These are phyloP conservation scores for Oenanthe oenanthe DNA, from an alignment of 2,113 vertebrate genomes.

Conservation along the genomic window DNA sequence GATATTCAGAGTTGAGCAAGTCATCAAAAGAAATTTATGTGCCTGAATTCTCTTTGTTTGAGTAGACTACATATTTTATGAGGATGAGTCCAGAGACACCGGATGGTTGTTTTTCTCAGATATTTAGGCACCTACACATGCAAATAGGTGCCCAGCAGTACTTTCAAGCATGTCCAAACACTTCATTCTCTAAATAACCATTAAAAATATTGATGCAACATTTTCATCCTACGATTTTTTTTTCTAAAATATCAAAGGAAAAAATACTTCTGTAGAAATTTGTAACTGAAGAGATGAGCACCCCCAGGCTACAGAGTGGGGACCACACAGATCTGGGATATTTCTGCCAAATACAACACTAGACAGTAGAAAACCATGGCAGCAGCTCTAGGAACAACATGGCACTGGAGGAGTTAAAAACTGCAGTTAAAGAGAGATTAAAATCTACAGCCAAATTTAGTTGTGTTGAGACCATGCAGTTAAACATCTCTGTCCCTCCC, in stretches of 20 bases:
- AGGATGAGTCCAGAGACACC: constrained; percentile 17
- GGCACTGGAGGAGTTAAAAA: not conserved
- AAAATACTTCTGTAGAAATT: not conserved
- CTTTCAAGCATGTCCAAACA: constrained; percentile 26
- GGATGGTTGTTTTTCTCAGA: constrained; percentile 53
- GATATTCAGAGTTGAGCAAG: not conserved
- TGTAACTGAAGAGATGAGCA: not conserved
- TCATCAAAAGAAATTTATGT: not conserved
- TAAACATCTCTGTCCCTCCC: fast-evolving
- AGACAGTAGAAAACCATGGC: not conserved
- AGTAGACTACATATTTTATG: not conserved
- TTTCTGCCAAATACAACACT: not conserved
- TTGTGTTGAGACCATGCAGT: fast-evolving
- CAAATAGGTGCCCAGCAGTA: constrained; percentile 27
- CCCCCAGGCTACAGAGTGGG: not conserved
- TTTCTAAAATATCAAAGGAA: not conserved
- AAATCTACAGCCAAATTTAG: not conserved
- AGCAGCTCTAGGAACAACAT: not conserved
- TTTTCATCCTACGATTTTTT: not conserved
- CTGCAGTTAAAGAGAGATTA: not conserved
- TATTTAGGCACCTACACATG: constrained; percentile 57
- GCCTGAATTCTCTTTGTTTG: not conserved
- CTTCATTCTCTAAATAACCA: constrained; percentile 5
- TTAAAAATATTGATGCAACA: not conserved
- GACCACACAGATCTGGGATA: not conserved